Base-by-base conservation (phyloP, 2,113 vertebrate genomes). In the Trematocara variabile region DNA sequence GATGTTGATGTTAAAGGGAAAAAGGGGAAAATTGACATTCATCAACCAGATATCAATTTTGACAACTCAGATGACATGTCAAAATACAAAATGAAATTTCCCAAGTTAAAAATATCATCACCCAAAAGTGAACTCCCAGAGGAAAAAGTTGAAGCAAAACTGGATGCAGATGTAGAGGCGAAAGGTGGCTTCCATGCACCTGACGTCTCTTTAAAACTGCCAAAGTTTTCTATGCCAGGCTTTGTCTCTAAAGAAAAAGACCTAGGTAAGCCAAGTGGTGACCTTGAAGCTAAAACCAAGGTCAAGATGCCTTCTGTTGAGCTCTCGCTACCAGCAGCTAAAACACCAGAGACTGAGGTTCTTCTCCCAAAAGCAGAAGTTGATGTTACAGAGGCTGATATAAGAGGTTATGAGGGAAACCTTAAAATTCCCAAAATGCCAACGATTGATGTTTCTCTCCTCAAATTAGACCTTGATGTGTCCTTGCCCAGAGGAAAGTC, bases 291-390 rank as follows among this genome's bases (percentile, higher is more conserved):
- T 2, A 96, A 92, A 28, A 79, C 91, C 14, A 96, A 91, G 46
- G 90, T 95, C 9, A 97, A 95, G 86, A 95, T 97, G 84, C 96
- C 97, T 8, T 95, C 95, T 52, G 81, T 97, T 44, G 96, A 96
- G 58, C 88, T 97, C 52, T 96, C 95, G 20, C 33, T 96, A 4
- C 93, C 95, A 44, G 77, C 84, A 78, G 20, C 84, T 80, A 93
- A 94, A 81, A 88, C 89, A 82, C 82, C 82, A 85, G 92, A 96
- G 2, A 89, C 84, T 22, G 95, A 92, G 65, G 84, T 86, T 28
- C 82, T 94, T 34, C 86, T 94, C 6, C 94, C 93, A 5, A 96
- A 96, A 91, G 78, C 30, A 6, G 96, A 92, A 44, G 85, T 95
- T 4, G 93, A 96, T 18, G 92, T 95, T 1, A 93, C 94, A 20